Evolutionary conservation across 2,113 vertebrate genomes (phyloP), one percentile per base, ranked within the genome.

Genomic region (Fulica atra): DNA sequence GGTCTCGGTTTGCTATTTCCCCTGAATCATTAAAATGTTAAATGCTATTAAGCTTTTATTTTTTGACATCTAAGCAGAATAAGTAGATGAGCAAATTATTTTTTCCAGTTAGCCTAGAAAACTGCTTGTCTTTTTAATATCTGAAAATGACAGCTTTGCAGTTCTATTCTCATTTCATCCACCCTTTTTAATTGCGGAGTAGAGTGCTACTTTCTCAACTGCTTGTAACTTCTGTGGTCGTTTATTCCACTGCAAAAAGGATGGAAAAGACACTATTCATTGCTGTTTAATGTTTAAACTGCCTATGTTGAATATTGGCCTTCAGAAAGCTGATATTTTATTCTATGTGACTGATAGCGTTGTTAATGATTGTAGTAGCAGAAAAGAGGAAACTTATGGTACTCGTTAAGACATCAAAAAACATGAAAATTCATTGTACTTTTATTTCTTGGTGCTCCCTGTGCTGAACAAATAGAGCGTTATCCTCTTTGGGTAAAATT

Each of bases 151-250:
- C 82, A 94, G 72, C 71, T 93, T 94, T 96, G 76, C 68, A 48
- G 48, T 92, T 94, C 76, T 90, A 21, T 42, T 93, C 88, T 90
- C 38, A 68, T 95, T 97, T 96, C 90, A 95, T 95, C 69, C 92
- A 86, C 95, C n/a, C 88, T 69, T 96, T 88, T 71, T 93, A 93
- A 95, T 84, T 93, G 86, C 79, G 93, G 60, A 77, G 59, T 35
- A 51, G 24, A 89, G 69, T 70, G 56, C 44, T 79, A 77, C 35
- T 83, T 94, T 73, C 80, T 88, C 85, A 86, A 84, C 35, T 57
- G 64, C 86, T 68, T 95, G n/a, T 63, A 92, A 84, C 36, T 86
- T 81, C 23, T 74, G 21, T 53, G 79, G 77, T 88, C 79, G 90
- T 92, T 86, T 96, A 88, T 92, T 86, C 38, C 33, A 53, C 17